Percentiles rank a stretch among this genome's conserved stretches.
Conservation (phyloP, 2,797 vertebrate genomes). For the Cottoperca gobio region DNA sequence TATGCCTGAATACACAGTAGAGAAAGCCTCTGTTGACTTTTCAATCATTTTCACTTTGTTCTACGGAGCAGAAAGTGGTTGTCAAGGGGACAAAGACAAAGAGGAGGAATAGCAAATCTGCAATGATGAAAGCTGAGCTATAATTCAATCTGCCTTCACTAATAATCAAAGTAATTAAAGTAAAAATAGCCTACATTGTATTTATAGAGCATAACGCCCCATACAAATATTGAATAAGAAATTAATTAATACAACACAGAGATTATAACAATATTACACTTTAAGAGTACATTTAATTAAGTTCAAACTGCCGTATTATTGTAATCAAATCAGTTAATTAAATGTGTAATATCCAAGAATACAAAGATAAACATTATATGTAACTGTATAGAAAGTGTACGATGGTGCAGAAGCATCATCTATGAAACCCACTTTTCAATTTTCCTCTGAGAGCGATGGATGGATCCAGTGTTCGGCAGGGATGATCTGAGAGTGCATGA, state of each 20-base stretch:
- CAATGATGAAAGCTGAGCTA: constrained; percentile 10
- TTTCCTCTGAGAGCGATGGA: neutral
- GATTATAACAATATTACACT: neutral
- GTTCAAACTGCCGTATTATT: neutral
- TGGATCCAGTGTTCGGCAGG: neutral
- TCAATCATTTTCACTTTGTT: constrained; percentile 61
- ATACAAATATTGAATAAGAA: neutral
- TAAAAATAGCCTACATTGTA: constrained; percentile 1
- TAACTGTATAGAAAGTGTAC: neutral
- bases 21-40: constrained; percentile 48
- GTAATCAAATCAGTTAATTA: neutral
- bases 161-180: constrained; percentile 33
- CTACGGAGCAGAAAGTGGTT: constrained; percentile 56
- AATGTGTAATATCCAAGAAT: neutral
- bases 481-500: constrained; percentile 18
- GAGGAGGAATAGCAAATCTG: neutral
- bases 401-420: neutral
- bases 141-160: constrained; percentile 35
- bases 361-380: neutral
- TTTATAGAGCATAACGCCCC: neutral
- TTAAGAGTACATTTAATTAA: neutral
- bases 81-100: constrained; percentile 59
- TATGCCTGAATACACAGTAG: constrained; percentile 38
- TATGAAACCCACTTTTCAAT: neutral
- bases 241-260: neutral